Evolutionary conservation across 2,113 vertebrate species (phyloP), one percentile per base, ranked within the genome.

Genomic region (Cnemophilus loriae): DNA sequence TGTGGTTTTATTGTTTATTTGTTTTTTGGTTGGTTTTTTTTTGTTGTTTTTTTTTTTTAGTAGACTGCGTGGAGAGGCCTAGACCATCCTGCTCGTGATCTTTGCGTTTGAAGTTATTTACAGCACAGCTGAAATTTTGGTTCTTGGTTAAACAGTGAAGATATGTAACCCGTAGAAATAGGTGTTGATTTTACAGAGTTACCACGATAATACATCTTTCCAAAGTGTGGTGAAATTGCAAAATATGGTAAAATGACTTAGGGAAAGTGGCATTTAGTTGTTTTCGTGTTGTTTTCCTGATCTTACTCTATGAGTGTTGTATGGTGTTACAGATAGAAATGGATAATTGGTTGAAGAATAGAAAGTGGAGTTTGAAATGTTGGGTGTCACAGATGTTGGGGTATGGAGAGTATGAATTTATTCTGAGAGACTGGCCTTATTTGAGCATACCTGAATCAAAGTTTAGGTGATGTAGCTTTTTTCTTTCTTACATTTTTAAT

Each of bases 81-180:
- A 18, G 11, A 44, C 4, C 3, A 0, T 67, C 32, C 28, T 42
- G 39, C 52, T 39, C 0, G 0, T 6, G 14, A 6, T 13, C 11
- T 28, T 63, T 52, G 24, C 10, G 37, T 53, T 32, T 49, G 17
- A 33, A 56, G 28, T 69, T 73, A 14, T 27, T 83, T 41, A 19
- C 9, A 35, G 23, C 13, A 2, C 2, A 37, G n/a, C 22, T 61
- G 13, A 57, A 84, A 23, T 60, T 3, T 2, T 7, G 39, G 10
- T 13, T 46, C 13, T 61, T 32, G 7, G 10, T 75, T 70, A 30
- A 77, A 16, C 13, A 13, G 10, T 13, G 21, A 56, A 64, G n/a
- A 5, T 41, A 4, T 1, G 0, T 7, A 26, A 9, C 11, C 5
- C 3, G 2, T 11, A 21, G 33, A 47, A 73, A 24, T 2, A 63